Percentiles rank a stretch among this genome's conserved stretches.
phyloP scores from a whole-genome alignment of 2,113 vertebrate species.

The Grammomys dolichurus region DNA sequence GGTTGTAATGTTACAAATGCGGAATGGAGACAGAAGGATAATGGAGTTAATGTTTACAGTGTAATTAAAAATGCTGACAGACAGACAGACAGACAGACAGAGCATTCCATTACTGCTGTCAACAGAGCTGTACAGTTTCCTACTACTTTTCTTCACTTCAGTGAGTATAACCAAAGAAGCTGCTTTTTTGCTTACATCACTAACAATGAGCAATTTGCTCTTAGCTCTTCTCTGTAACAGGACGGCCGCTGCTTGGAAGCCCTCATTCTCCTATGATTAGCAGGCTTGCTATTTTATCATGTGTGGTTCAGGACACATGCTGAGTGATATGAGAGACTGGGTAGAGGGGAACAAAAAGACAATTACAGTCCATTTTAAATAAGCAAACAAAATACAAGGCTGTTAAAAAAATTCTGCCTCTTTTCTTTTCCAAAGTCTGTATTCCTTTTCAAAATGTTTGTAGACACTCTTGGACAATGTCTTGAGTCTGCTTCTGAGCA shows the following conservation, averaged over 20 bases:
- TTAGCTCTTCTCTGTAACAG: slow-evolving; percentile 29
- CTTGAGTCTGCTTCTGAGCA: neutral
- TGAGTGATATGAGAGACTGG: neutral
- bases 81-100: neutral
- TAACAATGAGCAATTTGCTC: slow-evolving; percentile 40
- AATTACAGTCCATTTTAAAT: neutral
- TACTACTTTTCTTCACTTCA: slow-evolving; percentile 53
- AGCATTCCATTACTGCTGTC: neutral
- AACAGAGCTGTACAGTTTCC: neutral
- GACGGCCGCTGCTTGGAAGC: slow-evolving; percentile 46
- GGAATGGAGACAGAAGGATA: slow-evolving; percentile 41
- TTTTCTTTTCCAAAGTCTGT: slow-evolving; percentile 33
- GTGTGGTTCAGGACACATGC: neutral
- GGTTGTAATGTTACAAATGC: neutral
- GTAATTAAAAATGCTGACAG: slow-evolving; percentile 49
- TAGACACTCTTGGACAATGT: neutral
- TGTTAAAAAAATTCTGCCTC: neutral
- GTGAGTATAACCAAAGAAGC: neutral
- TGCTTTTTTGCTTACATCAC: neutral
- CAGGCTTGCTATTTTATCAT: slow-evolving; percentile 17
- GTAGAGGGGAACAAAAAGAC: neutral
- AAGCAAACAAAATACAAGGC: neutral
- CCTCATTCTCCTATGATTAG: slow-evolving; percentile 51
- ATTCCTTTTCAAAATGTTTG: slow-evolving; percentile 21
- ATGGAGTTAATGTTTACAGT: slow-evolving; percentile 36